Conservation (phyloP, 2,888 invertebrate genomes). For the Apeira syringaria region DNA sequence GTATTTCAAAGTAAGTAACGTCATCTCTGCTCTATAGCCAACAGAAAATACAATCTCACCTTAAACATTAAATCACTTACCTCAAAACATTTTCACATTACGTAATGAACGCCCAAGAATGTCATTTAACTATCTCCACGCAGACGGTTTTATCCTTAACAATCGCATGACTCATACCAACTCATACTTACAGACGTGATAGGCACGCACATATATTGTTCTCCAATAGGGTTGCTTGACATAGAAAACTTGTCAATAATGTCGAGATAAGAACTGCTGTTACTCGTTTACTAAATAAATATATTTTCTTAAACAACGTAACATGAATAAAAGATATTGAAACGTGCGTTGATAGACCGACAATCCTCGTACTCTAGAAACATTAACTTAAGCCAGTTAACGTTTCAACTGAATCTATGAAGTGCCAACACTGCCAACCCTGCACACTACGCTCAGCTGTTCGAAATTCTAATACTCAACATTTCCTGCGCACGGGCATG, state of each 20-base stretch:
- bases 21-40: too few species aligned
- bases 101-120: slow-evolving; percentile 14
- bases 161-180: slow-evolving; percentile 18
- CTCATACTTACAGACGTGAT: slow-evolving; percentile 4
- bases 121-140: slow-evolving; percentile 13
- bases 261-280: too few species aligned
- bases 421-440: slow-evolving; percentile 2
- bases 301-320: too few species aligned
- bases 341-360: too few species aligned
- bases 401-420: neutral
- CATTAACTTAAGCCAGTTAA: too few species aligned
- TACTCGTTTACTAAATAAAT: too few species aligned
- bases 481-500: slow-evolving; percentile 43
- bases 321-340: too few species aligned
- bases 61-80: neutral
- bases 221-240: slow-evolving; percentile 12
- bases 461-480: slow-evolving; percentile 62
- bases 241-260: too few species aligned
- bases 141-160: slow-evolving; percentile 16
- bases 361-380: too few species aligned
- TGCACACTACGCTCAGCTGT: slow-evolving; percentile 21
- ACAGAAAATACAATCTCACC: too few species aligned
- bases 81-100: slow-evolving; percentile 5
- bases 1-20: too few species aligned
- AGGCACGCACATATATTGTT: slow-evolving; percentile 14